A percentile compares a stretch with the other conserved stretches of the same genome.
These are phyloP conservation scores for Orchestes rusci DNA, from an alignment of 2,888 invertebrate species.

Conservation along the genomic window DNA sequence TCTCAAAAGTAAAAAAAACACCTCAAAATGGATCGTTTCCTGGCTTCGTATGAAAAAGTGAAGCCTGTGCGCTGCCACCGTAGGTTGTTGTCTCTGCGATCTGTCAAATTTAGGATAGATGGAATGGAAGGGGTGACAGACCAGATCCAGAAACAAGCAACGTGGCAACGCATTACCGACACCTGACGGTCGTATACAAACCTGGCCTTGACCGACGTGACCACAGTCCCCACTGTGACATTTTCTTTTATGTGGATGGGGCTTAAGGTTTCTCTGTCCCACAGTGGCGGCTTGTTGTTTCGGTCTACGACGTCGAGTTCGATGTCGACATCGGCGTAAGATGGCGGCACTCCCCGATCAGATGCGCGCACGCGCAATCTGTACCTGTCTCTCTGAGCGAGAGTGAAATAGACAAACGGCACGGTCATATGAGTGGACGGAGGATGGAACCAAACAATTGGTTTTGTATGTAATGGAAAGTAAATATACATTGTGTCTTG, in stretches of 20 bases:
- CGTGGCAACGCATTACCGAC: background rate
- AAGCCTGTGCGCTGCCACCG: too few species aligned
- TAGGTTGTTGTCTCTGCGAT: too few species aligned
- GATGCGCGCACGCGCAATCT: conserved; percentile 93
- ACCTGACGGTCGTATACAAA: conserved; percentile 57
- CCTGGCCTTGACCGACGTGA: conserved; percentile 98
- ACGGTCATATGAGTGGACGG: conserved; percentile 21
- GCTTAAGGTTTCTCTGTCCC: conserved; percentile 93
- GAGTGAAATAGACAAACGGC: conserved; percentile 23
- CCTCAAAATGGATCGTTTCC: too few species aligned
- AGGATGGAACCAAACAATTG: conserved; percentile 21
- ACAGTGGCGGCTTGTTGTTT: conserved; percentile 97
- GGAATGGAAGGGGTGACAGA: too few species aligned
- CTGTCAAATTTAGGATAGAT: too few species aligned
- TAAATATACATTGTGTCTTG: conserved; percentile 5
- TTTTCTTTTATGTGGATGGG: conserved; percentile 98
- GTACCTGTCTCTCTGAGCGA: conserved; percentile 84
- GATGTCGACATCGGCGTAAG: conserved; percentile 93
- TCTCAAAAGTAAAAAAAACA: too few species aligned
- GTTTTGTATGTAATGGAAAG: conserved; percentile 8
- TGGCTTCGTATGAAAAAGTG: too few species aligned
- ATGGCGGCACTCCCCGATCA: conserved; percentile 88
- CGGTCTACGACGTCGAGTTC: conserved; percentile 97
- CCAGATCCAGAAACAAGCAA: too few species aligned
- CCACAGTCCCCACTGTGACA: conserved; percentile 98